Conservation (phyloP, 2,888 invertebrate genomes). For the Corbicula japonica region DNA sequence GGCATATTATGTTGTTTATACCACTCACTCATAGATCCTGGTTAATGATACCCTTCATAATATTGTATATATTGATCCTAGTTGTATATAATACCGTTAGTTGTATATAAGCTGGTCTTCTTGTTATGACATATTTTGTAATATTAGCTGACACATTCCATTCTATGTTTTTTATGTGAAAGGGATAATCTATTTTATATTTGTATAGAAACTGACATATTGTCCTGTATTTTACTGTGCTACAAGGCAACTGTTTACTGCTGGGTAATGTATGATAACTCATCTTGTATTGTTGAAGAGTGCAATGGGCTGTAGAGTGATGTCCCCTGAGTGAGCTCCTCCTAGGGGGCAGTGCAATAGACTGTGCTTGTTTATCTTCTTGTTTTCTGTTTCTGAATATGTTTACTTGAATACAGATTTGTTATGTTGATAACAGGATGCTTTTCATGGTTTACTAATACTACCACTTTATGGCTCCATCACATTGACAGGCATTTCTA, state of each 20-base stretch:
- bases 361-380: constrained; percentile 10
- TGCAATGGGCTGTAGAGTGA: constrained; percentile 27
- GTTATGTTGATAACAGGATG: no score
- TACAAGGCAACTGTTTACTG: not conserved
- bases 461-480: no score
- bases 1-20: no score
- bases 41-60: no score
- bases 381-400: no score
- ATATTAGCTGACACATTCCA: not conserved
- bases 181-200: not conserved
- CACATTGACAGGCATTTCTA: no score
- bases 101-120: constrained; percentile 29
- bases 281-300: constrained; percentile 21
- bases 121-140: not conserved
- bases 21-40: no score
- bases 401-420: no score
- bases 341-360: constrained; percentile 46
- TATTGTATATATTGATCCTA: no score
- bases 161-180: not conserved
- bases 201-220: not conserved
- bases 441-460: no score
- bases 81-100: no score
- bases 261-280: constrained; percentile 5
- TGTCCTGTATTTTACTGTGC: not conserved
- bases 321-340: constrained; percentile 38